Evolutionary conservation across 2,113 vertebrate species (phyloP).

Genomic region (Tiliqua scincoides): DNA sequence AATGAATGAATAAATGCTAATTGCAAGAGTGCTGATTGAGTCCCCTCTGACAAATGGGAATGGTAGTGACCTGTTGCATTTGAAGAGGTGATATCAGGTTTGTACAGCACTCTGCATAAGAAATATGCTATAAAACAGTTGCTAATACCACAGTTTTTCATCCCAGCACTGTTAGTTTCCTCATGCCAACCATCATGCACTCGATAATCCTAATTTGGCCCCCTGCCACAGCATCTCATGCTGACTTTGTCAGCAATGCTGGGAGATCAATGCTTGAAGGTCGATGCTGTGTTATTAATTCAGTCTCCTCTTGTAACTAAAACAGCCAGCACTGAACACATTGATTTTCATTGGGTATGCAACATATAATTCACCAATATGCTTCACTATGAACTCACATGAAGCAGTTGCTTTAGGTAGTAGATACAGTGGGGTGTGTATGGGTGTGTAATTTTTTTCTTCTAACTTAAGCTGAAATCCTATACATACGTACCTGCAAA

Average conservation of each 20-base stretch:
- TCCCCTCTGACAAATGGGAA: not conserved
- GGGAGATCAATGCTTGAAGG: not conserved
- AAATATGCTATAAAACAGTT: not conserved
- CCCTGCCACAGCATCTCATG: not conserved
- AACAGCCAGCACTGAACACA: not conserved
- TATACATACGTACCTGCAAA: too few relatives aligned
- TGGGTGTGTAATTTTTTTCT: too few relatives aligned
- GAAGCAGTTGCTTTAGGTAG: not conserved
- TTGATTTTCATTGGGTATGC: not conserved
- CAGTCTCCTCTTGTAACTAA: not conserved
- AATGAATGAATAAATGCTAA: not conserved
- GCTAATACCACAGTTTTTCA: not conserved
- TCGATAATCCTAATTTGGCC: not conserved
- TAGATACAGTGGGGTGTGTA: not conserved
- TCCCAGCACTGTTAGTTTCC: not conserved
- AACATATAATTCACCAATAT: not conserved
- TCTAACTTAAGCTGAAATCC: too few relatives aligned
- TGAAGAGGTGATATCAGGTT: not conserved
- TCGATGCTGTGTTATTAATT: not conserved
- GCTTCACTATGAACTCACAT: not conserved
- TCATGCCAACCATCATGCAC: too few relatives aligned
- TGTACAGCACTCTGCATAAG: not conserved
- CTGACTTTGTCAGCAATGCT: not conserved
- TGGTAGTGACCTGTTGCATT: not conserved
- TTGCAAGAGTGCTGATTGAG: not conserved